Evolutionary conservation across 1,140 invertebrate species (phyloP).

Genomic region (Monochamus saltuarius): DNA sequence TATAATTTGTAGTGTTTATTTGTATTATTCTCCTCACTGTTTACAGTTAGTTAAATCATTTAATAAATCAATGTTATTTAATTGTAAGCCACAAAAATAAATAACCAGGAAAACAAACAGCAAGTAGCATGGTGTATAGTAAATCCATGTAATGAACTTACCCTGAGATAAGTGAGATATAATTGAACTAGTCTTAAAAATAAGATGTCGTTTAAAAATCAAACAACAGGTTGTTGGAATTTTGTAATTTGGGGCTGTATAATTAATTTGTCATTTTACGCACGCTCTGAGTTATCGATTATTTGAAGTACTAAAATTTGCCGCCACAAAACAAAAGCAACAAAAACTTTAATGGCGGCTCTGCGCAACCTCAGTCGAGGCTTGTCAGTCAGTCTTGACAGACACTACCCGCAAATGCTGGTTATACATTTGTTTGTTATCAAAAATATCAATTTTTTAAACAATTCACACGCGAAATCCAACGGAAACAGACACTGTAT

Average conservation of each 20-base stretch:
- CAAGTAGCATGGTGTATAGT: no score
- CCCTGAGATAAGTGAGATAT: no score
- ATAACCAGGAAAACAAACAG: no score
- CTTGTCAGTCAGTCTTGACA: constrained; percentile 37
- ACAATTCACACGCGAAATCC: constrained; percentile 21
- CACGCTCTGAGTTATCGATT: constrained; percentile 34
- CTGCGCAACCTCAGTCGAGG: constrained; percentile 12
- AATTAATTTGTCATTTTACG: constrained; percentile 25
- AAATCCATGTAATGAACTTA: no score
- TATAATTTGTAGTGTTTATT: no score
- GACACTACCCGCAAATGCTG: constrained; percentile 35
- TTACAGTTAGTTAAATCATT: no score
- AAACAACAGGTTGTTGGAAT: constrained; percentile 18
- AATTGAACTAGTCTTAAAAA: no score
- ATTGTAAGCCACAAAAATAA: no score
- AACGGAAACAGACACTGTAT: constrained; percentile 9
- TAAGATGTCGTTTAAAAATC: no score
- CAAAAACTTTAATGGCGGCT: constrained; percentile 9
- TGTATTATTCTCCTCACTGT: no score
- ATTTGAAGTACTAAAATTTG: constrained; percentile 26
- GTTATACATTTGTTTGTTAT: constrained; percentile 29
- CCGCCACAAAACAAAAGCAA: constrained; percentile 34
- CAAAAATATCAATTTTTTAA: constrained; percentile 30
- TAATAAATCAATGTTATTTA: no score
- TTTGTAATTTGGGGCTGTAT: background rate